These are phyloP conservation scores for Diachasmimorpha longicaudata DNA, from an alignment of 1,140 invertebrate genomes.

Conservation along the genomic window DNA sequence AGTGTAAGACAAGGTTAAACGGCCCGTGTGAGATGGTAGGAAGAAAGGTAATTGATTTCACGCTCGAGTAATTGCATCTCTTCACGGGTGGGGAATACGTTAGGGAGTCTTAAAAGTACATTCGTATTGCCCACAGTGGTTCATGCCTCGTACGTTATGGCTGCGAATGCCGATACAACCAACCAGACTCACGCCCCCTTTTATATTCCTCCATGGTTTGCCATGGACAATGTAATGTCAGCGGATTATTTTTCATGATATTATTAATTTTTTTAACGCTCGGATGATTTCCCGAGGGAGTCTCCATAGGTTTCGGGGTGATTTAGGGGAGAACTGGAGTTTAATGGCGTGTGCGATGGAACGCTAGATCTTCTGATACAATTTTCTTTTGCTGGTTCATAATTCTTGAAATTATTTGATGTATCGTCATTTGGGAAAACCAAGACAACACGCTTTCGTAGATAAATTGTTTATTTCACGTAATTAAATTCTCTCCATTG, in stretches of 20 bases:
- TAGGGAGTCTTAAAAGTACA: conserved; percentile 39
- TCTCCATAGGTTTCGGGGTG: not conserved
- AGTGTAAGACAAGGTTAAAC: conserved; percentile 9
- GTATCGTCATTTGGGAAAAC: too few relatives aligned
- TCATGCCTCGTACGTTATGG: conserved; percentile 47
- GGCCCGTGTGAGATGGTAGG: conserved; percentile 16
- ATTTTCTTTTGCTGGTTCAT: too few relatives aligned
- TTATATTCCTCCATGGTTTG: not conserved
- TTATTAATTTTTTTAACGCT: not conserved
- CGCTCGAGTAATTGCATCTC: conserved; percentile 47
- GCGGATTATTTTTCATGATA: not conserved
- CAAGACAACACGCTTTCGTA: too few relatives aligned
- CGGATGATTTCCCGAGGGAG: not conserved
- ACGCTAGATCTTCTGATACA: too few relatives aligned
- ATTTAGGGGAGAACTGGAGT: not conserved
- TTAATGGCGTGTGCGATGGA: too few relatives aligned
- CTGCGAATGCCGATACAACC: conserved; percentile 42
- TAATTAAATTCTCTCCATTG: not conserved
- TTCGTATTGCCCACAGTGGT: conserved; percentile 38
- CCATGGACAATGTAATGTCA: not conserved
- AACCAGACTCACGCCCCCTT: not conserved
- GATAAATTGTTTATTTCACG: not conserved
- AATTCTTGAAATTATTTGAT: too few relatives aligned
- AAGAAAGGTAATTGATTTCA: conserved; percentile 46
- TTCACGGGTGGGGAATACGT: conserved; percentile 36